Base-by-base conservation (phyloP, 1,140 invertebrate genomes). In the Dendroctonus valens region DNA sequence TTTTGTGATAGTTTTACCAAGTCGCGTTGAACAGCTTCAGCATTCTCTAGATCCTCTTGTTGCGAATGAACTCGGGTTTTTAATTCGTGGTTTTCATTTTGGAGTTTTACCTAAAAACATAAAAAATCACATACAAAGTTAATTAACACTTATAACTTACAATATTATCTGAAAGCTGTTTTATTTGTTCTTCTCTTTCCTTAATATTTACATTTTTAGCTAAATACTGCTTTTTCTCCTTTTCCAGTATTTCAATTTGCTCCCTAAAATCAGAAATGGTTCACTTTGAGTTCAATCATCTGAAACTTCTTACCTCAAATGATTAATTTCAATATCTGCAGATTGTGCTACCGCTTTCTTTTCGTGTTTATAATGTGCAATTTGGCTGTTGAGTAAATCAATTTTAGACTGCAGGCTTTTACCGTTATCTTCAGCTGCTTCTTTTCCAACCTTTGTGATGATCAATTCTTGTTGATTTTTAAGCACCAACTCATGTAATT, bases 1-100 rank as follows among this genome's bases (percentile, higher is more conserved):
- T 91, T 93, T 82, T 99, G 97, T 14, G 96, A 98, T 26, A 99
- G 83, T 70, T 92, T 86, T 46, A 99, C 97, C 83, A 99, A 98
- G 82, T 99, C 97, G 79, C 95, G 92, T 80, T 99, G 97, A 41
- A 98, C 95, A 65, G 89, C 88, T 84, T 98, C 96, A 77, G 93
- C 94, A 73, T 91, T 98, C 74, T 96, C 91, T 61, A 99, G 82
- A 75, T 99, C 96, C 72, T 90, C 88, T 79, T 98, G 94, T 57
- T 98, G 82, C 42, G 91, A 91, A 58, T 84, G 84, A 26, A 97
- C 86, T 78, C 93, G 88, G 49, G 82, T 82, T 70, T 86, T 87
- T 70, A 94, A 80, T 76, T 92, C 89, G 38, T 79, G 76, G 61
- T 83, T 82, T 44, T 83, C 78, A 55, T 80, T 79, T 60, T 86